Percentiles rank a stretch among this genome's conserved stretches.
phyloP scores from a whole-genome alignment of 2,888 invertebrate genomes.

The Thecophora atra region DNA sequence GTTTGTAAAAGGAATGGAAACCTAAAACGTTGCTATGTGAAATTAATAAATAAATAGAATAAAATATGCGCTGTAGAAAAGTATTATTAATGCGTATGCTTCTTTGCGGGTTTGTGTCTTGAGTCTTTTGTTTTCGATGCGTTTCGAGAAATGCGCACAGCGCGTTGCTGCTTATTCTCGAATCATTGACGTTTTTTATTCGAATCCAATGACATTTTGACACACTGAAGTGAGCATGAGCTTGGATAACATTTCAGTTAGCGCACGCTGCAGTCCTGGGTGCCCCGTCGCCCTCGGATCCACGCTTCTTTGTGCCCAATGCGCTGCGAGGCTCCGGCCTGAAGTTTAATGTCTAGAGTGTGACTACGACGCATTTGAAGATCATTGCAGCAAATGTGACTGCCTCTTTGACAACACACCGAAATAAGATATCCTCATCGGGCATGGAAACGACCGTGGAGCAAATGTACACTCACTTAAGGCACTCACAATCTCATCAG shows the following conservation, averaged over 20 bases:
- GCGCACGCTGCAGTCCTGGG: slow-evolving; percentile 4
- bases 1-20: no score
- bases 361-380: slow-evolving; percentile 22
- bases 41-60: no score
- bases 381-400: slow-evolving; percentile 28
- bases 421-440: slow-evolving; percentile 32
- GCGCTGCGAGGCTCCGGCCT: slow-evolving; percentile 6
- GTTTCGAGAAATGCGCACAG: slow-evolving; percentile 5
- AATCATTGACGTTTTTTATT: slow-evolving; percentile 32
- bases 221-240: slow-evolving; percentile 36
- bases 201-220: slow-evolving; percentile 33
- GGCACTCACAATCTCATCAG: no score
- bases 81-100: no score
- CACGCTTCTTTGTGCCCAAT: slow-evolving; percentile 20
- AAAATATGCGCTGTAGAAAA: no score
- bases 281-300: slow-evolving; percentile 12
- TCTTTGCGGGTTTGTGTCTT: slow-evolving; percentile 11
- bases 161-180: neutral
- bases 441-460: slow-evolving; percentile 15
- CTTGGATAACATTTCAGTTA: slow-evolving; percentile 35
- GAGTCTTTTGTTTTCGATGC: slow-evolving; percentile 26
- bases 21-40: no score
- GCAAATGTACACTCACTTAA: slow-evolving; percentile 3
- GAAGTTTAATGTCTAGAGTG: slow-evolving; percentile 17
- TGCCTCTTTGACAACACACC: slow-evolving; percentile 14